A percentile compares a stretch with the other conserved stretches of the same genome.
phyloP scores from a whole-genome alignment of 2,797 vertebrate genomes.

The Enteromius viviparus region DNA sequence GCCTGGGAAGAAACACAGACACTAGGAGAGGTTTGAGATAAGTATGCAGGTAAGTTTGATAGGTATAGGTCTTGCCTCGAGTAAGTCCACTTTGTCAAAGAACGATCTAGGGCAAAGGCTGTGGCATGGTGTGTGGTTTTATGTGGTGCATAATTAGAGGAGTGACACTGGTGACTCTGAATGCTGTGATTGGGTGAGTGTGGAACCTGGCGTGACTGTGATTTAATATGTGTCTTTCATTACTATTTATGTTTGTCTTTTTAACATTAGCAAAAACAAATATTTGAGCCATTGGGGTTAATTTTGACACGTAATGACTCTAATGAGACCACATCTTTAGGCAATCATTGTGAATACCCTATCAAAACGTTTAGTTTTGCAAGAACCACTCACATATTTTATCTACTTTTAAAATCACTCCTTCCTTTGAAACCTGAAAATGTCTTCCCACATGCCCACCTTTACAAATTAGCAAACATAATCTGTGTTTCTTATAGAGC shows the following conservation, averaged over 20 bases:
- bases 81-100: no score
- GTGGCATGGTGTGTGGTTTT: no score
- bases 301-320: neutral
- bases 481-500: conserved; percentile 20
- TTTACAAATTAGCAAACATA: conserved; percentile 2
- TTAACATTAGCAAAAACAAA: neutral
- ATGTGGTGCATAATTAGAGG: no score
- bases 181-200: no score
- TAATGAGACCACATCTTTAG: neutral
- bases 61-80: no score
- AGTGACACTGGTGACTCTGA: no score
- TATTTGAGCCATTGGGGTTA: neutral
- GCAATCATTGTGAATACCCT: neutral
- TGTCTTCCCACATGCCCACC: neutral
- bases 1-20: no score
- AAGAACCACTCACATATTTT: neutral
- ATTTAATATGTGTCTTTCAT: neutral
- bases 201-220: no score
- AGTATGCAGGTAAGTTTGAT: no score
- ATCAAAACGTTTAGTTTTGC: no score
- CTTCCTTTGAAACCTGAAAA: neutral
- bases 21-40: no score
- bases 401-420: conserved; percentile 2
- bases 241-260: neutral
- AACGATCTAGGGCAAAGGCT: no score